Base-by-base conservation (phyloP, 1,140 invertebrate genomes). In the Pristionchus pacificus region DNA sequence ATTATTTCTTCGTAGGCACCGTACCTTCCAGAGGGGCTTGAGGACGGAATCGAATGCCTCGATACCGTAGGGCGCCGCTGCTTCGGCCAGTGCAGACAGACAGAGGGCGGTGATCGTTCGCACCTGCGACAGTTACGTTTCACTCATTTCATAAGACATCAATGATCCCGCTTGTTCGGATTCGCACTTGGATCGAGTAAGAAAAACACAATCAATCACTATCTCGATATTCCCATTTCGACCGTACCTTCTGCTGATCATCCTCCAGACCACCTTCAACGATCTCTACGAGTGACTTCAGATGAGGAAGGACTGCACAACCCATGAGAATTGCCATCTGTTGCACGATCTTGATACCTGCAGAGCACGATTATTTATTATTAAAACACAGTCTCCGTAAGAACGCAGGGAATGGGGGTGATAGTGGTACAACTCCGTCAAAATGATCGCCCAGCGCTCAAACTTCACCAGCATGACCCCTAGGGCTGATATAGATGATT, bases 311-410 rank as follows among this genome's bases (percentile, higher is more conserved):
- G 82, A 99, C 98, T 58, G 97, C 97, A 85, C 97, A 99, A 0
- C 97, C 97, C 96, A 99, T 98, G 0, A 99, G 86, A 82, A 99
- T 99, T 49, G 96, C 94, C 75, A 99, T 98, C 87, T 99, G 97
- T 85, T 99, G 97, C 0, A 99, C 96, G 84, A 99, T 99, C 87
- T 99, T 99, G 64, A 99, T 99, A 83, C 87, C 79, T 81, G 31
- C 67, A 79, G 70, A 49, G 1, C 10, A 27, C 2, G 2, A 24
- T 19, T 38, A 25, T 66, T 61, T 13, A 61, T 25, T 6, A n/a
- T n/a, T n/a, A n/a, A n/a, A n/a, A n/a, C n/a, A n/a, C n/a, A n/a
- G n/a, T n/a, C n/a, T n/a, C n/a, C n/a, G n/a, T n/a, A n/a, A n/a
- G n/a, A n/a, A n/a, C n/a, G n/a, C n/a, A n/a, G n/a, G n/a, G n/a